A percentile compares a stretch with the other conserved stretches of the same genome.
Evolutionary conservation across 2,888 invertebrate species (phyloP).

Genomic region (Patella pellucida): DNA sequence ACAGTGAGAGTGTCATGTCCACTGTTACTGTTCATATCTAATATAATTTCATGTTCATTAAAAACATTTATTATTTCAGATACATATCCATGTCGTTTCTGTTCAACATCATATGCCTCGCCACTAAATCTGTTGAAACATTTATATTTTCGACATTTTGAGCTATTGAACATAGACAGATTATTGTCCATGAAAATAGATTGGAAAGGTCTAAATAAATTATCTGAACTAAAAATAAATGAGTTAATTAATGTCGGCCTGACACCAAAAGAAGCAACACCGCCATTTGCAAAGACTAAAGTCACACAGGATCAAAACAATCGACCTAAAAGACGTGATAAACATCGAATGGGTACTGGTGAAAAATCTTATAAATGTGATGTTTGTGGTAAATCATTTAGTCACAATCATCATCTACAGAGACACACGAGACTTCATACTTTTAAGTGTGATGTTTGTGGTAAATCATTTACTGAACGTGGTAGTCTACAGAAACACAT

Average conservation of each 20-base stretch:
- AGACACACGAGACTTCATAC: constrained; percentile 16
- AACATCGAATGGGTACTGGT: constrained; percentile 13
- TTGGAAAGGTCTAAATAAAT: too few relatives aligned
- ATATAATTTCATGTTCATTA: too few relatives aligned
- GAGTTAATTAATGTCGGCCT: too few relatives aligned
- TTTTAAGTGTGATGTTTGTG: constrained; percentile 18
- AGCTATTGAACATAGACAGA: not conserved
- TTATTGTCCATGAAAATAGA: too few relatives aligned
- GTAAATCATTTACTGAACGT: constrained; percentile 13
- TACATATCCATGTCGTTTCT: constrained; percentile 25
- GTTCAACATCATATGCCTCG: constrained; percentile 17
- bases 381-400: constrained; percentile 7
- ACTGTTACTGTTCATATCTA: too few relatives aligned
- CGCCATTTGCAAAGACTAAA: too few relatives aligned
- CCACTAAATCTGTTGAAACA: constrained; percentile 20
- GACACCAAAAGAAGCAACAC: too few relatives aligned
- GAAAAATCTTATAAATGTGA: constrained; percentile 17
- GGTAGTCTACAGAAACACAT: constrained; percentile 16
- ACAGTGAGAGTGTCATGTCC: too few relatives aligned
- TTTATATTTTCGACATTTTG: constrained; percentile 22
- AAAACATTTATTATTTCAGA: constrained; percentile 16
- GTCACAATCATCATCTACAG: not conserved
- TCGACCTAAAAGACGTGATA: not conserved
- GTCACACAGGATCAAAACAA: too few relatives aligned
- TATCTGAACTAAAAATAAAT: too few relatives aligned